Evolutionary conservation across 2,797 vertebrate genomes (phyloP), one percentile per base, ranked within the genome.

Genomic region (Euthynnus affinis): DNA sequence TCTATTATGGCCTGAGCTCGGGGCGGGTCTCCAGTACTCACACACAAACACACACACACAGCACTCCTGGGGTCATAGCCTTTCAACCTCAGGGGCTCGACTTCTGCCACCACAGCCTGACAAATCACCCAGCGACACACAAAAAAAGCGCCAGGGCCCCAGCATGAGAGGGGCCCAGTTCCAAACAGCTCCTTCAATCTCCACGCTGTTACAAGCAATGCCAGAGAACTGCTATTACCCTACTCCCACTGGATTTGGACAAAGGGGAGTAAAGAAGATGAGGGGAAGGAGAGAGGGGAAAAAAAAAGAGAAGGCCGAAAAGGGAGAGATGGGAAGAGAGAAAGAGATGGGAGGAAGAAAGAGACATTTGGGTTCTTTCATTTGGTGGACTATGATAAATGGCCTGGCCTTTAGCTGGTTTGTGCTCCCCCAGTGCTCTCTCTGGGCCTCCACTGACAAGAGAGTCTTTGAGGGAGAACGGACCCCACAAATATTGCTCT

Each of bases 71-170:
- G 98, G 98, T 98, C 97, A 97, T 94, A 97, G 97, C 97, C 97
- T 99, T 98, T 99, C 96, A 98, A 97, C 98, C 97, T 96, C 94
- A 88, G 95, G 96, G 96, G 96, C 97, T 98, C 97, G 97, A 99
- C 98, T 98, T 98, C 96, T 98, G 97, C 97, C 97, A 98, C 97
- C 91, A 74, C 93, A 94, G 93, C 96, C 97, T 99, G 97, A 98
- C 97, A 98, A 98, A 98, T 98, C 95, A 92, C 94, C 96, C 94
- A 86, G 80, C 75, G 64, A 94, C 93, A 96, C 94, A 98, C 96
- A 98, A 98, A 97, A 96, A 95, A 97, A 95, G 93, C 88, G 86
- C 93, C 95, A 95, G 95, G 96, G 94, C 94, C 95, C 93, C 96
- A 95, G 96, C 94, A 90, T 97, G 95, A 95, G 95, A 94, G 87